Evolutionary conservation across 2,113 vertebrate species (phyloP), one percentile per base, ranked within the genome.

Genomic region (Mola mola): DNA sequence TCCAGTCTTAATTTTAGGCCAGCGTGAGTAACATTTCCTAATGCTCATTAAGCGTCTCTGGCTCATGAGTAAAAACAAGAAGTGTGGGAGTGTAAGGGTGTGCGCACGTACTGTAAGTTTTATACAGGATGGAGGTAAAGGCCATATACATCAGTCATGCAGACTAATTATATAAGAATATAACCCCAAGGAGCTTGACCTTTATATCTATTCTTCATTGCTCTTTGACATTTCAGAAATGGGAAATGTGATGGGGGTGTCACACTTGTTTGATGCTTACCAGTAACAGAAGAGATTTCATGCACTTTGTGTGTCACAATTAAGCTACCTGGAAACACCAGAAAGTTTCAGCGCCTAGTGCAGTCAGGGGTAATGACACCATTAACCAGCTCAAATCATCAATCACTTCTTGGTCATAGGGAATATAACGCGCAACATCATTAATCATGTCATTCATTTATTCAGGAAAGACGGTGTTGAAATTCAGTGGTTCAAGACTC

Each of bases 201-300:
- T 88, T 85, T 87, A 73, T 38, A 33, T 69, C 10, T 11, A 34
- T 68, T 78, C 59, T 77, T 66, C 31, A 59, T 72, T 68, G 65
- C 76, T 82, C 67, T 85, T 81, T 89, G 83, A 88, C 70, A 88
- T 89, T 88, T 87, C 49, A 66, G 25, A 70, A 74, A 73, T 48
- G 46, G 34, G 38, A 71, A 75, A 81, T 44, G 63, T 61, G 75
- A 85, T 64, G 46, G 66, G 49, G 24, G 60, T 44, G 25, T 62
- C 28, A 42, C 40, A 52, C 58, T 56, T 81, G 43, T 49, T 78
- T 78, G 26, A 73, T 73, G 69, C 57, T 68, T 83, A 11, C 34
- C 36, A 72, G 56, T 68, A 69, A 69, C 38, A 64, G 17, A 49
- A 26, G 21, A 46, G 21, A 42, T 40, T 59, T 42, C 6, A 34